A percentile compares a stretch with the other conserved stretches of the same genome.
These are phyloP conservation scores for Xiphorhynchus erythropygius DNA, from an alignment of 2,797 vertebrate species.

Conservation along the genomic window DNA sequence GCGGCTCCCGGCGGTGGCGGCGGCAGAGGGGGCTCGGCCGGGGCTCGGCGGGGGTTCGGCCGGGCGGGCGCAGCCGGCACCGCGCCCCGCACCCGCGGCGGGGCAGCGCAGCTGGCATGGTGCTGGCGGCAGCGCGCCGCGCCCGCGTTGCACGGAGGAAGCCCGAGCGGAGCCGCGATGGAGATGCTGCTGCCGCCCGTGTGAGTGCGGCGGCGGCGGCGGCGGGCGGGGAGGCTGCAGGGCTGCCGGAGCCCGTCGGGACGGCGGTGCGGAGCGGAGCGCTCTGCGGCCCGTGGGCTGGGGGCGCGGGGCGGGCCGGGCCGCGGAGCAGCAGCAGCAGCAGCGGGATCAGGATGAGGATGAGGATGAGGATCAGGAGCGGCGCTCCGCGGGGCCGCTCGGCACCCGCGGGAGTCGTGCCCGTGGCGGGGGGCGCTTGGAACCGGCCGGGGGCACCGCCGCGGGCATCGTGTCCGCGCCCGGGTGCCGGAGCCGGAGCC, in stretches of 20 bases:
- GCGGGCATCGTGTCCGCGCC: neutral
- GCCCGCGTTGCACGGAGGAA: constrained; percentile 78
- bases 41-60: neutral
- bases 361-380: no score
- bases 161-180: constrained; percentile 75
- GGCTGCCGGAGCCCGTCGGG: neutral
- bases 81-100: neutral
- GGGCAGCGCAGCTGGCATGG: constrained; percentile 83
- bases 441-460: neutral
- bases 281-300: neutral
- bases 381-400: neutral
- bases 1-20: constrained; percentile 71
- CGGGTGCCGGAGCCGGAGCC: no score
- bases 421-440: neutral
- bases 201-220: neutral
- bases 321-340: neutral
- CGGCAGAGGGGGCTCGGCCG: constrained; percentile 13
- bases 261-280: neutral
- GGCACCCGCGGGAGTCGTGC: neutral
- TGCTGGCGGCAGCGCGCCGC: constrained; percentile 83
- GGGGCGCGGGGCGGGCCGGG: neutral
- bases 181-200: constrained; percentile 33
- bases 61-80: constrained; percentile 13
- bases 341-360: no score
- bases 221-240: neutral